Evolutionary conservation across 2,113 vertebrate genomes (phyloP).

Genomic region (Hirundichthys speculiger): DNA sequence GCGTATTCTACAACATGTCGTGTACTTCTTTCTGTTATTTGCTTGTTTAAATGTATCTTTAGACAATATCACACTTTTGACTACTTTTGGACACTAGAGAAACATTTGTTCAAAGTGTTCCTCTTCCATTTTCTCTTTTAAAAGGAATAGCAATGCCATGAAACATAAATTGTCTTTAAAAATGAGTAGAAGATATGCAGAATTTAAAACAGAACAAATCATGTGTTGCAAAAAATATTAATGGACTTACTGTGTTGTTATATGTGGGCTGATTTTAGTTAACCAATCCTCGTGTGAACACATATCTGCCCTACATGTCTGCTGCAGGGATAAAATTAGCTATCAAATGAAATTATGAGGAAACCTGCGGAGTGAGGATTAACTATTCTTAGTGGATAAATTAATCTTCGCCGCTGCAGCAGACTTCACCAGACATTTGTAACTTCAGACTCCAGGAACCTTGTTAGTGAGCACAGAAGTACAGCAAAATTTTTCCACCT

Average conservation of each 20-base stretch:
- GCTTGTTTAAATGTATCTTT: no score
- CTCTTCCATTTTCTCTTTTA: no score
- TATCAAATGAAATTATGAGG: constrained; percentile 45
- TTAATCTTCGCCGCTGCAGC: constrained; percentile 38
- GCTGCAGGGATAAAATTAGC: constrained; percentile 45
- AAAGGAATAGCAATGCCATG: no score
- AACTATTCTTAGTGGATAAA: constrained; percentile 23
- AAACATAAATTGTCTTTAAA: no score
- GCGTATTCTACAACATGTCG: no score
- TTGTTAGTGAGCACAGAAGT: constrained; percentile 33
- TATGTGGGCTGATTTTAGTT: background rate
- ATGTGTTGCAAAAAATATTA: background rate
- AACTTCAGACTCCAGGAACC: no score
- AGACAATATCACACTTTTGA: no score
- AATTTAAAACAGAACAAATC: background rate
- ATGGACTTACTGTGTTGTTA: background rate
- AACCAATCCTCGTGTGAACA: background rate
- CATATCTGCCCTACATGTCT: background rate
- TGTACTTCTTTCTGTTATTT: no score
- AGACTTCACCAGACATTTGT: constrained; percentile 29
- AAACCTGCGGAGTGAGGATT: constrained; percentile 30
- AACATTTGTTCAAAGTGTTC: no score
- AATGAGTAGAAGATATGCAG: background rate
- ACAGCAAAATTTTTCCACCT: constrained; percentile 21
- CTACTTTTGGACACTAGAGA: no score